Evolutionary conservation across 1,140 invertebrate genomes (phyloP).

Genomic region (Ladona fulva): DNA sequence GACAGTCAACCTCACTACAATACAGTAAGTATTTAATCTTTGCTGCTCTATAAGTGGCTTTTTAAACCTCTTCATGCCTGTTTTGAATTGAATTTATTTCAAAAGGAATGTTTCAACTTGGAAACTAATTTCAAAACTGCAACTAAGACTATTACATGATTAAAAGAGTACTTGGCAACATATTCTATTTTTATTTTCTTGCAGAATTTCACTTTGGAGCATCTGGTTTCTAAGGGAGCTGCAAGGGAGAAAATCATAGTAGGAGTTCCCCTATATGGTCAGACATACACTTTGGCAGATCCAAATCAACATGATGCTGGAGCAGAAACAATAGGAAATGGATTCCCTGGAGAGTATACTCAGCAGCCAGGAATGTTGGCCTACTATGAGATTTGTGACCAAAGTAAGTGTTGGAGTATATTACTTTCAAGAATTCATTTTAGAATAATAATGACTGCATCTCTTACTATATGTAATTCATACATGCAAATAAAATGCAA

Average conservation of each 20-base stretch:
- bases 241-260: slow-evolving; percentile 70
- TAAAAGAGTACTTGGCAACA: background rate
- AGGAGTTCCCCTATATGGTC: slow-evolving; percentile 83
- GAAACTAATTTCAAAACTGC: no score
- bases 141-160: no score
- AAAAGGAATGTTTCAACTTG: no score
- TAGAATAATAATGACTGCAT: background rate
- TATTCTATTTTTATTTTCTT: slow-evolving; percentile 25
- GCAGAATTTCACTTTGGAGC: slow-evolving; percentile 71
- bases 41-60: no score
- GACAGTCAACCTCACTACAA: slow-evolving; percentile 68
- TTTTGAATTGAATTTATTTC: no score
- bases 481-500: background rate
- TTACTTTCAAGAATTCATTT: background rate
- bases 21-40: slow-evolving; percentile 45
- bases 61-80: no score
- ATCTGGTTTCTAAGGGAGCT: slow-evolving; percentile 60
- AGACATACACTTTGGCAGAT: slow-evolving; percentile 61
- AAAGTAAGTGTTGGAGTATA: slow-evolving; percentile 38
- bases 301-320: slow-evolving; percentile 39
- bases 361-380: slow-evolving; percentile 81
- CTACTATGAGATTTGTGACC: slow-evolving; percentile 82
- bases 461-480: background rate
- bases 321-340: slow-evolving; percentile 53
- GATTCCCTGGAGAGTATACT: slow-evolving; percentile 70